Base-by-base conservation (phyloP, 2,113 vertebrate genomes). In the Echinops telfairi region DNA sequence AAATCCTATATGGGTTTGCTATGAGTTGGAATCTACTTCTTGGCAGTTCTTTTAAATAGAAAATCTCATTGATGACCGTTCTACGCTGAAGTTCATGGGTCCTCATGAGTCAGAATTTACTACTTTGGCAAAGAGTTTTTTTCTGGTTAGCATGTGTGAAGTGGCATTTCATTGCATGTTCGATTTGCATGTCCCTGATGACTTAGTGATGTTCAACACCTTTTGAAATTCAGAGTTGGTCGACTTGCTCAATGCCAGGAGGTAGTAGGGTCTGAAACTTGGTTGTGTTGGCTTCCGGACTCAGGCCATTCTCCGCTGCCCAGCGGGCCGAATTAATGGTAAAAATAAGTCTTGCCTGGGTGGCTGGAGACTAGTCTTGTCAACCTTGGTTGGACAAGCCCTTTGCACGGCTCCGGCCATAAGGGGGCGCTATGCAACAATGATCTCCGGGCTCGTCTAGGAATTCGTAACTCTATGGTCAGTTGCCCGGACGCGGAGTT, bases 401-500 rank as follows among this genome's bases (percentile, higher is more conserved):
- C 76, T 87, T 68, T n/a, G 23, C 62, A 1, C 33, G 64, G 47
- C 25, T 7, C 29, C 2, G 2, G n/a, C 58, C 7, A 53, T 86
- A 33, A 93, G 92, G 77, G 82, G 94, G 96, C 76, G 47, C 22
- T 58, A 11, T 8, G n/a, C 16, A 12, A 31, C 40, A 64, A 53
- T 14, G 23, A 14, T 3, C 57, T n/a, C 19, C 3, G 1, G 58
- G 60, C n/a, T 83, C 23, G 80, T 95, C 95, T 91, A 92, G 92
- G 79, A 94, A 16, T 2, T 19, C 1, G 5, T 0, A 64, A 57
- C 83, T 85, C 86, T 25, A 79, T 17, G 89, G 15, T 68, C 36
- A 31, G 29, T 29, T 3, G 6, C 20, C 17, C 6, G 0, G 0
- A 14, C 1, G 0, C 1, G 6, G n/a, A 17, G 9, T 43, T 73